Conservation (phyloP, 2,113 vertebrate genomes). For the Gobius niger region DNA sequence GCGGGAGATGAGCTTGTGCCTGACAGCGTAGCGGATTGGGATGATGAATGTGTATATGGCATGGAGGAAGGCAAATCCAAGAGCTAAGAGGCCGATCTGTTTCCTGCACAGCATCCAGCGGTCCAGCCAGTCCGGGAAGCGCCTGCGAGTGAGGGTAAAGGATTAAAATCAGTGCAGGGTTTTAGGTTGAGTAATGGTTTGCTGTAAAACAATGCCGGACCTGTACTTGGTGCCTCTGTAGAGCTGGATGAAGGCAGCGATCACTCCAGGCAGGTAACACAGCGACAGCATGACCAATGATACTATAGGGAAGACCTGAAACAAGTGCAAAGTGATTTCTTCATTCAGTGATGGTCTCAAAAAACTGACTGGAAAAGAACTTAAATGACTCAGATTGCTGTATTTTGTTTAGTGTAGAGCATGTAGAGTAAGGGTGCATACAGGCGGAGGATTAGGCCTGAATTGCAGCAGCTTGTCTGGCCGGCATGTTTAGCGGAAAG, state of each 20-base stretch:
- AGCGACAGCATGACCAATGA: constrained; percentile 84
- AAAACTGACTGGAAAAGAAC: too few relatives aligned
- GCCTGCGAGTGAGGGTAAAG: constrained; percentile 39
- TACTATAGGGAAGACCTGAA: constrained; percentile 79
- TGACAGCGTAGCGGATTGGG: constrained; percentile 66
- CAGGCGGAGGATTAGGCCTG: too few relatives aligned
- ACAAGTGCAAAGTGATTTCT: background rate
- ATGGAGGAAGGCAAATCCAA: constrained; percentile 87
- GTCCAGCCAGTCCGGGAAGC: constrained; percentile 91
- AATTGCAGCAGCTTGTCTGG: too few relatives aligned
- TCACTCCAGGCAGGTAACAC: constrained; percentile 89
- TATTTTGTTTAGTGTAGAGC: too few relatives aligned
- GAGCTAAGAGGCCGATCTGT: constrained; percentile 87
- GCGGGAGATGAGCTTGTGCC: constrained; percentile 45
- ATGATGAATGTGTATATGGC: constrained; percentile 83
- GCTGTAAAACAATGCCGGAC: constrained; percentile 25
- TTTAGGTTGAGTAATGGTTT: background rate
- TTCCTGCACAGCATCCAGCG: constrained; percentile 94
- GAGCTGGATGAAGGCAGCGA: constrained; percentile 88
- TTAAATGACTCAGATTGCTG: too few relatives aligned
- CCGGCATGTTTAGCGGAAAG: too few relatives aligned
- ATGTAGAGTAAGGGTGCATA: too few relatives aligned
- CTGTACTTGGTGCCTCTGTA: constrained; percentile 90
- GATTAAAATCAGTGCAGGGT: background rate
- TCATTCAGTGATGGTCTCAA: background rate